phyloP scores from a whole-genome alignment of 2,113 vertebrate species.

The Thryonomys swinderianus region DNA sequence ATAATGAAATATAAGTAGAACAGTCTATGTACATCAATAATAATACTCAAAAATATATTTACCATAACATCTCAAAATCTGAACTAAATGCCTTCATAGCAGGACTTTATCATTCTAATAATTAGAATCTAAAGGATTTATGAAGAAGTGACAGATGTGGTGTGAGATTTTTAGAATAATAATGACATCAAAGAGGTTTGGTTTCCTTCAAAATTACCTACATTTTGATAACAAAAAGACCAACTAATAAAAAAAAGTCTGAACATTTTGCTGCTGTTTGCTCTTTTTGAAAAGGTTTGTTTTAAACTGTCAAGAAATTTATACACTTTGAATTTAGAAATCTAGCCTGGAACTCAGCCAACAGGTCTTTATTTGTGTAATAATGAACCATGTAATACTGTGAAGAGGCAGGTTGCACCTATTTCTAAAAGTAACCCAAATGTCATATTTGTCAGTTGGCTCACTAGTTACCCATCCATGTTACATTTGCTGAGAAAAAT shows the following conservation, averaged over 20 bases:
- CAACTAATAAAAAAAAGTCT: neutral
- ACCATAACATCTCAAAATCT: neutral
- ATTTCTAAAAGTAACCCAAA: neutral
- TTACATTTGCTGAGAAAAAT: neutral
- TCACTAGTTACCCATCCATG: neutral
- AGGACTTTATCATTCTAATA: neutral
- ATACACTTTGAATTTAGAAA: neutral
- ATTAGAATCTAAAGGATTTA: neutral
- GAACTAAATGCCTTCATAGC: neutral
- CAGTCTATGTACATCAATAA: neutral
- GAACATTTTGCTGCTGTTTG: neutral
- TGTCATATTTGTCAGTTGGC: neutral
- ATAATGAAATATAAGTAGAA: neutral
- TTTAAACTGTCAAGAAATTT: neutral
- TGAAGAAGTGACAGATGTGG: neutral
- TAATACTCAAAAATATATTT: neutral
- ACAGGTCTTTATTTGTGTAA: neutral
- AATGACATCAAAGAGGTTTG: neutral
- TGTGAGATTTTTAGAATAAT: neutral
- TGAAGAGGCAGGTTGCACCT: neutral
- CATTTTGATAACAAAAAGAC: neutral
- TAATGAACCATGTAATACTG: neutral
- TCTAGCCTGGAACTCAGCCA: neutral
- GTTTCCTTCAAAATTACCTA: neutral
- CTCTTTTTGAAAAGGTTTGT: neutral